A percentile compares a stretch with the other conserved stretches of the same genome.
Conservation (phyloP, 1,140 invertebrate genomes). For the Aphelinus atriplicis region DNA sequence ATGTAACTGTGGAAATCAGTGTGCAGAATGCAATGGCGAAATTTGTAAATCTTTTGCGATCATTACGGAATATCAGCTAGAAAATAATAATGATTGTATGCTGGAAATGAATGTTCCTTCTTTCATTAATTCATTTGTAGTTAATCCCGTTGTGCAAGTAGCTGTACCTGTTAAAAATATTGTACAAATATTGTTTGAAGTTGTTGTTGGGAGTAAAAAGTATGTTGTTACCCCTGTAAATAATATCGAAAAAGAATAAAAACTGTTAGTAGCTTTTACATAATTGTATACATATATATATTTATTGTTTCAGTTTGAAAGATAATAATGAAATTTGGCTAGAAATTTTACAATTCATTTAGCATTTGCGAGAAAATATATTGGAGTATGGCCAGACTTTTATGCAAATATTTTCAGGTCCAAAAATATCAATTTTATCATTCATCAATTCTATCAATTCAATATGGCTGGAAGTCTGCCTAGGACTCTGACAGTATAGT, state of each 20-base stretch:
- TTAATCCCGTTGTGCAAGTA: neutral
- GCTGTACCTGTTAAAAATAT: slow-evolving; percentile 1
- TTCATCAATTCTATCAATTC: no score
- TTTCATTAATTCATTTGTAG: neutral
- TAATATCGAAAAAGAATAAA: slow-evolving; percentile 16
- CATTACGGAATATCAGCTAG: neutral
- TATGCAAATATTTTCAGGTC: no score
- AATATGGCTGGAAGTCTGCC: no score
- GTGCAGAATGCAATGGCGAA: neutral
- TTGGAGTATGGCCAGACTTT: no score
- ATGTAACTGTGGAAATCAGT: neutral
- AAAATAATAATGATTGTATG: neutral
- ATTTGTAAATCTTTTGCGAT: slow-evolving; percentile 5
- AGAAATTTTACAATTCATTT: no score
- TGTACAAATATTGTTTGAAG: neutral
- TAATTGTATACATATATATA: no score
- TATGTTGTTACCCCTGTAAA: neutral
- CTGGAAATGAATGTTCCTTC: neutral
- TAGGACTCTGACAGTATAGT: no score
- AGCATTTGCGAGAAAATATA: no score
- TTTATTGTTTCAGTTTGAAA: no score
- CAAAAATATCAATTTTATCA: no score
- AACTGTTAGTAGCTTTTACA: no score
- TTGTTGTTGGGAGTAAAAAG: neutral
- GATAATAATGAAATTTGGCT: no score